Evolutionary conservation across 2,113 vertebrate genomes (phyloP), one percentile per base, ranked within the genome.

Genomic region (Galemys pyrenaicus): DNA sequence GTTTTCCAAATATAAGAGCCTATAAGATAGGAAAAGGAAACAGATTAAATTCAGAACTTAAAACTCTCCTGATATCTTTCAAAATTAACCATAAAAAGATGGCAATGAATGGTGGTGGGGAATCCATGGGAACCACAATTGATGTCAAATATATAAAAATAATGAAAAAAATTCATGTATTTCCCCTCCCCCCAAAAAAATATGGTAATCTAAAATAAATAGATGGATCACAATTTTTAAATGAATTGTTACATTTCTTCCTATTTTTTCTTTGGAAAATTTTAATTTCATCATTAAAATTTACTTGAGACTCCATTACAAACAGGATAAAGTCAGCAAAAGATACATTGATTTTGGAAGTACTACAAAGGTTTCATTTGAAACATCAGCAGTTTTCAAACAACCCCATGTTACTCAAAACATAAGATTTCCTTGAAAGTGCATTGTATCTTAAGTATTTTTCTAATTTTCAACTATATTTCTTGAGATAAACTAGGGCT

Each of bases 211-310:
- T 20, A 92, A 96, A 95, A 46, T 89, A 80, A 82, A 82, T 35
- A 95, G 80, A 89, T 71, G 30, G 95, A 96, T 54, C 15, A 93
- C 3, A 83, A 65, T 60, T 41, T 82, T 37, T 73, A 95, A 90
- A 80, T 39, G 9, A 92, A 85, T 67, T 65, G 8, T 8, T 65
- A 79, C 7, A 82, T 85, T 88, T 93, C 44, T 46, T 81, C 54
- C 30, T 87, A 84, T 24, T 60, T 84, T 87, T 77, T 77, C 75
- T 84, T 77, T 44, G 24, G 49, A 15, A 83, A 92, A 91, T n/a
- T 81, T 94, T 90, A 92, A 92, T 94, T 84, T 22, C 60, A 62
- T 90, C 51, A 78, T 77, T 74, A 88, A 92, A 96, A 92, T 86
- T 82, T 49, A 70, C 68, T 71, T 96, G 35, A 93, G 24, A 37